Conservation (phyloP, 2,797 vertebrate species). For the Varecia variegata region DNA sequence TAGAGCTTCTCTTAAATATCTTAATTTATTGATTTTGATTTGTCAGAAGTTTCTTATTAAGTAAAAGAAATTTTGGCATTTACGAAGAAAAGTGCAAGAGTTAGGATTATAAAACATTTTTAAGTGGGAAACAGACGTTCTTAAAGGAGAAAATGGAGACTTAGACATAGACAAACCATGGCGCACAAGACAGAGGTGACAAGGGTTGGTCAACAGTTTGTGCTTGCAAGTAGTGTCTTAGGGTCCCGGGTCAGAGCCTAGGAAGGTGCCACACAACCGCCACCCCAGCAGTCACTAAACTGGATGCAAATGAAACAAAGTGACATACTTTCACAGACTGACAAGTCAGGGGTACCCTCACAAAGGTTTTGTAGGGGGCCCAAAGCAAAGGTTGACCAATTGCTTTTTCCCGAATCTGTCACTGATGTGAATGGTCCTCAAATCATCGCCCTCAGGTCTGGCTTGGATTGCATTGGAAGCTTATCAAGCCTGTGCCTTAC, state of each 20-base stretch:
- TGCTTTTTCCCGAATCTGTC: background rate
- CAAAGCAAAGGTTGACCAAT: background rate
- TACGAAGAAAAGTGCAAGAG: background rate
- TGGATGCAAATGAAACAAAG: background rate
- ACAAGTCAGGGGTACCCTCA: background rate
- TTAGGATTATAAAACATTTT: background rate
- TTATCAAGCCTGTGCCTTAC: background rate
- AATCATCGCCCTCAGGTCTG: background rate
- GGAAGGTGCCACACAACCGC: fast-evolving
- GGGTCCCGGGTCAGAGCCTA: too few species aligned
- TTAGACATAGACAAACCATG: too few species aligned
- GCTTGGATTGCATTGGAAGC: background rate
- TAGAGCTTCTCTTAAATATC: background rate
- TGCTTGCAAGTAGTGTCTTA: background rate
- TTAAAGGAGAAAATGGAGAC: background rate
- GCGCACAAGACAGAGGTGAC: background rate
- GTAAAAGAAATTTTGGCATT: background rate
- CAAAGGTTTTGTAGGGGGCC: background rate
- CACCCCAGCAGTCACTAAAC: background rate
- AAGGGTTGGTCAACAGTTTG: background rate
- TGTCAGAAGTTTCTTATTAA: background rate
- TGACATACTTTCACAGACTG: background rate
- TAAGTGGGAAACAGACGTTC: background rate
- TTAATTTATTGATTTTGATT: background rate
- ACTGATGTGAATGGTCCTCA: background rate